Conservation (phyloP, 2,797 vertebrate genomes). For the Gobionotothen gibberifrons region DNA sequence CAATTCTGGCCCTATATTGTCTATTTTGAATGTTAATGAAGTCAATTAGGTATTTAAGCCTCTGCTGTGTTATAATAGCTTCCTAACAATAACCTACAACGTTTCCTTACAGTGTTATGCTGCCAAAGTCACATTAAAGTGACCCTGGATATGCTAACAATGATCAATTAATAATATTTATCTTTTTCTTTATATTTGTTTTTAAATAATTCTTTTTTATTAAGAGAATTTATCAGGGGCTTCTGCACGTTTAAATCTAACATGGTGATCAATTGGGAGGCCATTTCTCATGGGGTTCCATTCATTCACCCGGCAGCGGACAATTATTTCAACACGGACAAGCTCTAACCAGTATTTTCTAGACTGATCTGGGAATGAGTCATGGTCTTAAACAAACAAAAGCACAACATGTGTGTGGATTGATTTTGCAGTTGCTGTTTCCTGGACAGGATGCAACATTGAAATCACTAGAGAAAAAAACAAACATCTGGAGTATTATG, state of each 20-base stretch:
- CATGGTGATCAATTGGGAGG: slow-evolving; percentile 32
- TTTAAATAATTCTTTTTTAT: background rate
- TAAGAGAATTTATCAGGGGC: background rate
- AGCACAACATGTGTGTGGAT: slow-evolving; percentile 4
- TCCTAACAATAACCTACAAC: background rate
- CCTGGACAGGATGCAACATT: slow-evolving; percentile 20
- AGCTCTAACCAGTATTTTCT: slow-evolving; percentile 2
- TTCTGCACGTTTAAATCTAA: slow-evolving; percentile 12
- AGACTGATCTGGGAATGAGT: background rate
- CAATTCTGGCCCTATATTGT: background rate
- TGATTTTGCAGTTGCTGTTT: slow-evolving; percentile 9
- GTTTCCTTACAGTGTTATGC: background rate
- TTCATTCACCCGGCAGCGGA: slow-evolving; percentile 18
- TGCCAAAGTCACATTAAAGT: background rate
- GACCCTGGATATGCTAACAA: background rate
- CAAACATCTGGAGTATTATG: background rate
- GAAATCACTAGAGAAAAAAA: slow-evolving; percentile 22
- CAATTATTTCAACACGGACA: slow-evolving; percentile 8
- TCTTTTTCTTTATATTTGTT: background rate
- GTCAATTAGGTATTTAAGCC: background rate
- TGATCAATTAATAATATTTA: background rate
- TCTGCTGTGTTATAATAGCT: background rate
- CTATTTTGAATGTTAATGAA: background rate
- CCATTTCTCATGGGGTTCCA: background rate
- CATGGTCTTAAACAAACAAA: background rate